These are phyloP conservation scores for Psilopsiagon aurifrons DNA, from an alignment of 2,113 vertebrate species.

Conservation along the genomic window DNA sequence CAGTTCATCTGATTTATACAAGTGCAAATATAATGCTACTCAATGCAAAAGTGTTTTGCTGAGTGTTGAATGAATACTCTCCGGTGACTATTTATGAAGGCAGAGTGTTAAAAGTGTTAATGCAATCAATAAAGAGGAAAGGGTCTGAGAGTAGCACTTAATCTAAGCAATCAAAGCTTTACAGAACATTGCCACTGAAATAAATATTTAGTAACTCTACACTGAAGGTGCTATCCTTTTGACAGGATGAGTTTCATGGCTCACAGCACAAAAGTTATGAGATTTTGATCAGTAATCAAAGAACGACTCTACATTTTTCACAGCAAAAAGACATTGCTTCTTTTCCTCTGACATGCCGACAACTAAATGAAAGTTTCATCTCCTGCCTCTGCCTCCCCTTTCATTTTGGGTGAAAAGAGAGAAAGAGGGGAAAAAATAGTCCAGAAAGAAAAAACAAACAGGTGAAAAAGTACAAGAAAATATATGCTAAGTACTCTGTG, in stretches of 20 bases:
- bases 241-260: constrained; percentile 66
- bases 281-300: constrained; percentile 62
- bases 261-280: constrained; percentile 61
- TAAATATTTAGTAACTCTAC: constrained; percentile 67
- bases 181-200: constrained; percentile 52
- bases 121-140: constrained; percentile 56
- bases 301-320: constrained; percentile 47
- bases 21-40: constrained; percentile 5
- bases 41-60: background rate
- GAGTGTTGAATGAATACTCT: constrained; percentile 16
- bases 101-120: constrained; percentile 57
- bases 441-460: background rate
- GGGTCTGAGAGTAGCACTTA: constrained; percentile 18
- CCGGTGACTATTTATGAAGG: background rate
- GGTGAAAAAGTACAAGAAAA: background rate
- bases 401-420: background rate
- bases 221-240: constrained; percentile 41
- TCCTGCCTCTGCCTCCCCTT: background rate
- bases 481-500: background rate
- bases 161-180: constrained; percentile 39
- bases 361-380: background rate
- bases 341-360: background rate
- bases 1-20: background rate
- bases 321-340: background rate
- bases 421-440: background rate